Evolutionary conservation across 2,888 invertebrate genomes (phyloP), one percentile per base, ranked within the genome.

Genomic region (Zeuzera pyrina): DNA sequence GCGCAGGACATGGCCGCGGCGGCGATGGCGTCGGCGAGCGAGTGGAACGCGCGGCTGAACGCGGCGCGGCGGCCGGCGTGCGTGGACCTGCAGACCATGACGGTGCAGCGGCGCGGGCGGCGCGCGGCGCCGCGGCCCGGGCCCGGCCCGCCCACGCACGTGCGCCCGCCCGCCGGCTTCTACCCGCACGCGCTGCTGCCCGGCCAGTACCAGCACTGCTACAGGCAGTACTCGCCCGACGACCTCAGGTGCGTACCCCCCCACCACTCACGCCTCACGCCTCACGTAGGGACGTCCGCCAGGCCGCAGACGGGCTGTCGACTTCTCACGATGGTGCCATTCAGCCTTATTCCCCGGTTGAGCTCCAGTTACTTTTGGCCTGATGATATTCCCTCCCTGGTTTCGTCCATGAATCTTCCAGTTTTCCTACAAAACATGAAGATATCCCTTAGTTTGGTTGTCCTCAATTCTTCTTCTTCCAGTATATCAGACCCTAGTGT

Each of bases 101-200:
- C 92, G 1, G 87, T 97, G 41, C 94, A 94, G 65, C 89, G 90
- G 15, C 66, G 66, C 1, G 60, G 67, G 22, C 14, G 51, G n/a
- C 44, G 55, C 5, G 42, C 42, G 19, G 15, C 39, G 15, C 28
- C 36, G 2, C 29, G 40, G 12, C 23, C 35, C 48, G 53, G 22
- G 45, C 52, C 15, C 41, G 41, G 31, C 39, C 43, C 58, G 13
- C 43, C 43, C 5, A 12, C 42, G 31, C 68, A 63, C 42, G 72
- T 81, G 39, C 59, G 73, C 2, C 85, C 87, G 34, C 83, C 85
- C 29, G 79, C 78, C 30, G 86, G 86, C 45, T 71, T 88, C 68
- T 99, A 97, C 85, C 98, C 98, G 12, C 90, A 97, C 39, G 91
- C 98, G 26, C 84, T 99, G 42, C 90, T 99, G 50, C 96, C 97